A percentile compares a stretch with the other conserved stretches of the same genome.
These are phyloP conservation scores for Augochlorella aurata DNA, from an alignment of 2,888 invertebrate species.

Conservation along the genomic window DNA sequence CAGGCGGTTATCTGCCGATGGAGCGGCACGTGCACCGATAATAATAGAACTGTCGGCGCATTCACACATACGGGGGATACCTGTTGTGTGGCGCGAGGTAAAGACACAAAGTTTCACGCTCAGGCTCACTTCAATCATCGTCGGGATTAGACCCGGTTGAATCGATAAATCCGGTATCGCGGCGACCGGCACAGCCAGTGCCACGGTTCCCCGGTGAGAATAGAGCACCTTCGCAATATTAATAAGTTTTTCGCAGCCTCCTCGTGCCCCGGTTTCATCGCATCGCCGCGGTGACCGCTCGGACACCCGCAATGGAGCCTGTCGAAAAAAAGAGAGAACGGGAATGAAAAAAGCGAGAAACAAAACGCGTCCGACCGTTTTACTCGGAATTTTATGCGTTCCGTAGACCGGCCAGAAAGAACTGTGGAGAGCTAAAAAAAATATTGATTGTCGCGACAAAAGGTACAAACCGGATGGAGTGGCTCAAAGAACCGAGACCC, in stretches of 20 bases:
- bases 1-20: conserved; percentile 65
- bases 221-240: conserved; percentile 7
- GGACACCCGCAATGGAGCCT: no score
- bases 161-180: conserved; percentile 53
- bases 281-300: background rate
- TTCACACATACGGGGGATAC: conserved; percentile 69
- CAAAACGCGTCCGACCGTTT: background rate
- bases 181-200: background rate
- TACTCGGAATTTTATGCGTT: background rate
- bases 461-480: conserved; percentile 1
- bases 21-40: conserved; percentile 72
- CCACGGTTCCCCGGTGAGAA: conserved; percentile 26
- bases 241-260: background rate
- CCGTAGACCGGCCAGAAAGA: background rate
- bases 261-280: background rate
- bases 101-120: conserved; percentile 60
- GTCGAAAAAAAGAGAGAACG: no score
- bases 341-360: background rate
- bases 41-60: conserved; percentile 74
- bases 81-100: conserved; percentile 57
- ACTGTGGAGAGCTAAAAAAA: background rate
- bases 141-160: conserved; percentile 50
- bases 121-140: conserved; percentile 53
- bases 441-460: conserved; percentile 5
- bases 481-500: conserved; percentile 4